Evolutionary conservation across 2,888 invertebrate species (phyloP).

Genomic region (Halocaridina rubra): DNA sequence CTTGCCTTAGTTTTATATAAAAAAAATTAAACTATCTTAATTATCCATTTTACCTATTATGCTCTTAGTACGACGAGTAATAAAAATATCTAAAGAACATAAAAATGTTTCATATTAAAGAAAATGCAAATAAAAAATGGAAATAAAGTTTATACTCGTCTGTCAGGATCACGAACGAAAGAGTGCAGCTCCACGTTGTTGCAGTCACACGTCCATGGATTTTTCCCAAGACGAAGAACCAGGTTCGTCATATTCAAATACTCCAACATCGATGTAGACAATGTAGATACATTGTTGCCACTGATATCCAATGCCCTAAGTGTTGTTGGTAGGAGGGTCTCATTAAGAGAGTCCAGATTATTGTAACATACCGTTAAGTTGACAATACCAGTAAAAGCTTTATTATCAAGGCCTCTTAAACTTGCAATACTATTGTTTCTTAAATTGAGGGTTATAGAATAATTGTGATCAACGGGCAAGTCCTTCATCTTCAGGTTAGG

Average conservation of each 20-base stretch:
- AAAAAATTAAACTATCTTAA: too few relatives aligned
- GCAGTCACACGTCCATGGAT: slow-evolving; percentile 80
- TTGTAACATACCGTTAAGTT: slow-evolving; percentile 39
- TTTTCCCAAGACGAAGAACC: slow-evolving; percentile 74
- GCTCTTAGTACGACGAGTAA: too few relatives aligned
- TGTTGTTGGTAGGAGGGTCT: slow-evolving; percentile 7
- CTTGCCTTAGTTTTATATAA: too few relatives aligned
- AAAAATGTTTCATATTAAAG: neutral
- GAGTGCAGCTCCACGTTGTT: slow-evolving; percentile 73
- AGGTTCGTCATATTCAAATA: slow-evolving; percentile 69
- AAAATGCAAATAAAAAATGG: neutral
- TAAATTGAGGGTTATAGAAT: slow-evolving; percentile 7
- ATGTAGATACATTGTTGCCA: slow-evolving; percentile 69
- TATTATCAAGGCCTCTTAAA: slow-evolving; percentile 2
- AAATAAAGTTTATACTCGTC: slow-evolving; percentile 33
- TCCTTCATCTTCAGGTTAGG: neutral
- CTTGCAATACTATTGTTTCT: slow-evolving; percentile 10
- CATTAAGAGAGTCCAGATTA: slow-evolving; percentile 7
- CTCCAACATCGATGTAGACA: slow-evolving; percentile 70
- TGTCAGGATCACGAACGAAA: slow-evolving; percentile 71
- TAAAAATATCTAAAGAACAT: too few relatives aligned
- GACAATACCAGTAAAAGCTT: slow-evolving; percentile 11
- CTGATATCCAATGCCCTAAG: slow-evolving; percentile 56
- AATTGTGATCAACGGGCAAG: neutral
- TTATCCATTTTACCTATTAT: too few relatives aligned